A percentile compares a stretch with the other conserved stretches of the same genome.
These are phyloP conservation scores for Aplidium turbinatum DNA, from an alignment of 23 tunicate genomes.

Conservation along the genomic window DNA sequence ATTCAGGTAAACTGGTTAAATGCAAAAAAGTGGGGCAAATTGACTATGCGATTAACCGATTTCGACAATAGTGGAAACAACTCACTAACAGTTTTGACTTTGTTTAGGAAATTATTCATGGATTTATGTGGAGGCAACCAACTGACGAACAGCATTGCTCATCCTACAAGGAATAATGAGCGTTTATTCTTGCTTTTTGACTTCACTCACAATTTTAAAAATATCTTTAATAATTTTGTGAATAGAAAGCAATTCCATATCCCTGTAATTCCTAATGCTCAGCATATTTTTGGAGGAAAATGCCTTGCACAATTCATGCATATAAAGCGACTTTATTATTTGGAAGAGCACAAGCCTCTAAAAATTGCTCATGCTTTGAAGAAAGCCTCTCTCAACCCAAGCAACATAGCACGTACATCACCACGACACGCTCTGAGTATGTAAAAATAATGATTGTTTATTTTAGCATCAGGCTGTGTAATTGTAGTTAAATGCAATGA, in stretches of 20 bases:
- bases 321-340: neutral
- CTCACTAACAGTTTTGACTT: too few relatives aligned
- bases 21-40: too few relatives aligned
- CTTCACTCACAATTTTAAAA: constrained; percentile 31
- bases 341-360: constrained; percentile 17
- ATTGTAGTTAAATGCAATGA: too few relatives aligned
- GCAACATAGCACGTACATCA: constrained; percentile 18
- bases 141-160: neutral
- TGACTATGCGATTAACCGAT: too few relatives aligned
- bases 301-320: constrained; percentile 3
- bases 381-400: constrained; percentile 28
- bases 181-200: constrained; percentile 23
- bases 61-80: too few relatives aligned
- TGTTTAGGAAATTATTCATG: constrained; percentile 32
- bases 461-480: too few relatives aligned
- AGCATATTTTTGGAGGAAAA: constrained; percentile 16
- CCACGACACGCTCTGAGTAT: constrained; percentile 19
- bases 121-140: constrained; percentile 13
- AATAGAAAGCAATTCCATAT: neutral
- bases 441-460: too few relatives aligned
- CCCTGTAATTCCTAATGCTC: constrained; percentile 3
- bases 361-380: constrained; percentile 14
- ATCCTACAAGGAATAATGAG: constrained; percentile 1
- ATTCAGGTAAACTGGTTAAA: too few relatives aligned
- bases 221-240: constrained; percentile 14